A percentile compares a stretch with the other conserved stretches of the same genome.
phyloP scores from a whole-genome alignment of 2,113 vertebrate species.

The Anarrhichthys ocellatus region DNA sequence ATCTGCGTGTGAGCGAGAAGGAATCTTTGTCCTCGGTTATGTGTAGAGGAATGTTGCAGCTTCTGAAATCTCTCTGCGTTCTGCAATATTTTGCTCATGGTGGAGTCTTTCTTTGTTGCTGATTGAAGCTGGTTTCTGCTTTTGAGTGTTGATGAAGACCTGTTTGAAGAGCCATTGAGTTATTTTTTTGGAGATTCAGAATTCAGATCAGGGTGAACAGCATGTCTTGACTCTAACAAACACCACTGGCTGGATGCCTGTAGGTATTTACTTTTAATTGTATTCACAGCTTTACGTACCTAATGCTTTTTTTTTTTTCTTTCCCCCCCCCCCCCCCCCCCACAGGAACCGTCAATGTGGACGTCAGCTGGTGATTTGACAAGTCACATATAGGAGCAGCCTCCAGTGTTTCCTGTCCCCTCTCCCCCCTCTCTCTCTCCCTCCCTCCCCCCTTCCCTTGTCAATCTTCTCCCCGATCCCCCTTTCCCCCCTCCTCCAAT shows the following conservation, averaged over 20 bases:
- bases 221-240: slow-evolving; percentile 23
- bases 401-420: slow-evolving; percentile 39
- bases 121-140: slow-evolving; percentile 19
- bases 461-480: slow-evolving; percentile 67
- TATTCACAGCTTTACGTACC: background rate
- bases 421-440: slow-evolving; percentile 40
- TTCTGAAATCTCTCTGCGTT: background rate
- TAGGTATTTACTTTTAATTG: slow-evolving; percentile 9
- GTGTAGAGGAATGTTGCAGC: slow-evolving; percentile 25
- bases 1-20: slow-evolving; percentile 33
- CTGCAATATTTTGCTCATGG: slow-evolving; percentile 3
- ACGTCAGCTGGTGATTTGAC: slow-evolving; percentile 59
- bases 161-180: slow-evolving; percentile 1
- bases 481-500: slow-evolving; percentile 65
- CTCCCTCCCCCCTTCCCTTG: slow-evolving; percentile 55
- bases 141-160: background rate
- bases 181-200: slow-evolving; percentile 21
- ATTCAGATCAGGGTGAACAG: background rate
- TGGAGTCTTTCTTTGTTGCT: slow-evolving; percentile 23
- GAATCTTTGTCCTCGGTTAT: slow-evolving; percentile 8
- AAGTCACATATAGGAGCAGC: slow-evolving; percentile 60
- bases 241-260: background rate
- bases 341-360: slow-evolving; percentile 73
- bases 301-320: slow-evolving; percentile 19
- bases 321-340: background rate